Evolutionary conservation across 1,140 invertebrate species (phyloP).

Genomic region (Idris sp.): DNA sequence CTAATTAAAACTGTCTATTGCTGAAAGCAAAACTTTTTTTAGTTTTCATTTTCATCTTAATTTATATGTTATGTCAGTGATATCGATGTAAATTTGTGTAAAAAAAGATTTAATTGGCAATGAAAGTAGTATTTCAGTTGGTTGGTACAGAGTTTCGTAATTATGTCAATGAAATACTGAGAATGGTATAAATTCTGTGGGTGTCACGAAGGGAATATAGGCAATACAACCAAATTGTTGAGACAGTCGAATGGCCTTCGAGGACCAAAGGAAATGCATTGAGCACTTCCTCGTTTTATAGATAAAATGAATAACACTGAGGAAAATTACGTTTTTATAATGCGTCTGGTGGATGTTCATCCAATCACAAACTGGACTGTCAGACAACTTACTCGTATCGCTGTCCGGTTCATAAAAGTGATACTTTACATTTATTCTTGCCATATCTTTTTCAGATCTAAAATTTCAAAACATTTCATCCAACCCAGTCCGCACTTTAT

Average conservation of each 20-base stretch:
- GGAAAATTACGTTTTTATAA: conserved; percentile 49
- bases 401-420: too few relatives aligned
- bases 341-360: conserved; percentile 11
- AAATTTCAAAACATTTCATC: too few relatives aligned
- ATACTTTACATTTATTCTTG: too few relatives aligned
- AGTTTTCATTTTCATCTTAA: too few relatives aligned
- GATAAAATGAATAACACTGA: conserved; percentile 55
- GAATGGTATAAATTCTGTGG: conserved; percentile 36
- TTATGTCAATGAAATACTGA: conserved; percentile 48
- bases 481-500: too few relatives aligned
- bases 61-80: too few relatives aligned
- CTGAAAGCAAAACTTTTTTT: too few relatives aligned
- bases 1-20: too few relatives aligned
- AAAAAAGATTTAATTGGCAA: background rate
- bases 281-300: conserved; percentile 60
- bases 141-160: conserved; percentile 39
- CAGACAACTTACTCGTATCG: too few relatives aligned
- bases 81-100: too few relatives aligned
- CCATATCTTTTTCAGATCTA: too few relatives aligned
- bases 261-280: conserved; percentile 51
- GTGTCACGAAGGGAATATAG: conserved; percentile 34
- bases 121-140: conserved; percentile 21
- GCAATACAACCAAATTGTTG: conserved; percentile 44
- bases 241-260: conserved; percentile 55
- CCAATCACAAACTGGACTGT: conserved; percentile 22